Evolutionary conservation across 2,888 invertebrate species (phyloP), one percentile per base, ranked within the genome.

Genomic region (Octonoba sinensis): DNA sequence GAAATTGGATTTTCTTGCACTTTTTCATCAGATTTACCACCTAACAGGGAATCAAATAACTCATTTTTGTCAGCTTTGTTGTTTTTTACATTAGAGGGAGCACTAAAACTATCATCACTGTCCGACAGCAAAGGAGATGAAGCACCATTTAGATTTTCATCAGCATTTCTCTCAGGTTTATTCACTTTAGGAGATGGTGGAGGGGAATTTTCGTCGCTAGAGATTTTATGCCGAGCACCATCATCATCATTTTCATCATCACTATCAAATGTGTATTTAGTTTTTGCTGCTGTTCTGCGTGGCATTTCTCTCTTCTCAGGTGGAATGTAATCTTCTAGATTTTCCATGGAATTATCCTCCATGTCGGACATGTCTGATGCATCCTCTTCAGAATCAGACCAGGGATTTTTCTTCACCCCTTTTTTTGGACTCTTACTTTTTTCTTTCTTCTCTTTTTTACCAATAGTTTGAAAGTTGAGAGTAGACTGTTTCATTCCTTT

Each of bases 391-490:
- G 83, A 71, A n/a, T 86, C 86, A n/a, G 84, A 76, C 88, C 87
- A 89, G 0, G 88, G 87, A 82, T 88, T 88, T 47, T 85, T 86
- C 84, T 88, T 86, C 46, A 69, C 66, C 24, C 59, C 22, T 27
- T 75, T 66, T 60, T 75, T 83, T 12, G 83, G 67, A 27, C 72
- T 71, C 47, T 76, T 83, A 2, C 57, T n/a, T 47, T 22, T 49
- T 27, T 49, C 18, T 20, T 51, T 67, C 8, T 47, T 15, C 36
- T 49, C 27, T 20, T 81, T 81, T 64, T 75, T 75, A 22, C 69
- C 54, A 27, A 62, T 22, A 57, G 47, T 49, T 22, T 59, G 73
- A 22, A 49, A 59, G 27, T 54, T 56, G 3, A 81, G 18, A 20
- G 66, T 46, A 8, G 71, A 18, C 22, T 75, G 75, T 44, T 76